Evolutionary conservation across 2,113 vertebrate species (phyloP), one percentile per base, ranked within the genome.

Genomic region (Hemiscyllium ocellatum): DNA sequence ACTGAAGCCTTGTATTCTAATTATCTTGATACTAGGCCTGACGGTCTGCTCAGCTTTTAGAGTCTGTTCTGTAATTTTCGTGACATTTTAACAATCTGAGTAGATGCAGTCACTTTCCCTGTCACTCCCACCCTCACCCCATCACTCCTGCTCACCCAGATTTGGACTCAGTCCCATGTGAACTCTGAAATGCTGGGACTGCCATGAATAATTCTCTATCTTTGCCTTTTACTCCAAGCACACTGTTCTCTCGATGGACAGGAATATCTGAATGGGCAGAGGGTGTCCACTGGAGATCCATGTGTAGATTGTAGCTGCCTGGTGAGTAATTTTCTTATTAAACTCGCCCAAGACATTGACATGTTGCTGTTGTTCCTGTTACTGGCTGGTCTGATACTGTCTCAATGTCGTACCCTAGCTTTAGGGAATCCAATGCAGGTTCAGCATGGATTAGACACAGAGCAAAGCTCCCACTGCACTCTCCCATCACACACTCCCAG

Each of bases 201-300:
- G 37, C 12, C 22, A n/a, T 72, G 68, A 69, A 13, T 69, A 95
- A 69, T 3, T 69, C 1, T n/a, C 52, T 56, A 10, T 0, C 33
- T 94, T 19, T 89, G 17, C 94, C 26, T 96, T 20, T 96, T 26
- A 96, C 42, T 66, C 97, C 7, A 96, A 96, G 10, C 95, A 98
- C 98, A 96, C 47, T 98, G 98, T 15, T 96, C 96, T 95, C 96
- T 98, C 52, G 98, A 98, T 0, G 98, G 98, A 24, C 96, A 95
- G 0, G 96, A 97, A 2, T 97, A 98, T 95, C 96, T 19, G 69
- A 97, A 97, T 0, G 98, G 98, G 78, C 97, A 97, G 95, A 89
- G 86, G 0, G 96, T 98, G 95, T 96, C 96, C 4, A 97, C 96
- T 19, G 95, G 96, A 72, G 97, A 98, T 83, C 97, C 96, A 24